phyloP scores from a whole-genome alignment of 1,140 invertebrate species.

The Drosophila nigromelanica region DNA sequence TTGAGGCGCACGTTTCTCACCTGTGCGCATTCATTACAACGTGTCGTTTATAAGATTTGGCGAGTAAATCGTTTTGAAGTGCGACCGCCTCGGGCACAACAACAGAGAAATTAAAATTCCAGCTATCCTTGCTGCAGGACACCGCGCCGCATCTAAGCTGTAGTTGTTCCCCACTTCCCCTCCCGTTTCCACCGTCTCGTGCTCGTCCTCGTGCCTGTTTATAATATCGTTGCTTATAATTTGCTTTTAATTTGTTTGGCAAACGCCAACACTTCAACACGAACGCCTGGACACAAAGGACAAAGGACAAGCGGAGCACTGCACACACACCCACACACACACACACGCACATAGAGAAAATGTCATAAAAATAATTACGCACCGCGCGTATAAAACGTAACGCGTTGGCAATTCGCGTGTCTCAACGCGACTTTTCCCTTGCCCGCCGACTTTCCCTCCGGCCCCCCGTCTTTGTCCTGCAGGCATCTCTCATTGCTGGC shows the following conservation, averaged over 20 bases:
- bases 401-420: conserved; percentile 53
- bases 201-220: conserved; percentile 31
- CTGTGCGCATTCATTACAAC: conserved; percentile 74
- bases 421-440: conserved; percentile 28
- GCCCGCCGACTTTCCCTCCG: not conserved
- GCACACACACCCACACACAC: conserved; percentile 9
- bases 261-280: conserved; percentile 78
- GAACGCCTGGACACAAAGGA: conserved; percentile 32
- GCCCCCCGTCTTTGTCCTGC: too few species aligned
- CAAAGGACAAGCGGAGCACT: conserved; percentile 12
- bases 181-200: too few species aligned
- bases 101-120: conserved; percentile 78
- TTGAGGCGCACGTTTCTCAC: conserved; percentile 70
- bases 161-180: conserved; percentile 14
- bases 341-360: conserved; percentile 35
- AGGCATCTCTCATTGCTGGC: conserved; percentile 1
- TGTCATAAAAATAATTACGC: conserved; percentile 82
- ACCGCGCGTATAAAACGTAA: conserved; percentile 62
- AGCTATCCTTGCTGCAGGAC: conserved; percentile 36
- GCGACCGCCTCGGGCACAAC: conserved; percentile 40
- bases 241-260: conserved; percentile 82
- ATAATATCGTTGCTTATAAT: conserved; percentile 77
- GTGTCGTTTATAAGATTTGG: conserved; percentile 66
- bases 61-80: conserved; percentile 75
- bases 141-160: conserved; percentile 50